Percentiles rank a stretch among this genome's conserved stretches.
Conservation (phyloP, 2,888 invertebrate species). For the Heliconius cydno region DNA sequence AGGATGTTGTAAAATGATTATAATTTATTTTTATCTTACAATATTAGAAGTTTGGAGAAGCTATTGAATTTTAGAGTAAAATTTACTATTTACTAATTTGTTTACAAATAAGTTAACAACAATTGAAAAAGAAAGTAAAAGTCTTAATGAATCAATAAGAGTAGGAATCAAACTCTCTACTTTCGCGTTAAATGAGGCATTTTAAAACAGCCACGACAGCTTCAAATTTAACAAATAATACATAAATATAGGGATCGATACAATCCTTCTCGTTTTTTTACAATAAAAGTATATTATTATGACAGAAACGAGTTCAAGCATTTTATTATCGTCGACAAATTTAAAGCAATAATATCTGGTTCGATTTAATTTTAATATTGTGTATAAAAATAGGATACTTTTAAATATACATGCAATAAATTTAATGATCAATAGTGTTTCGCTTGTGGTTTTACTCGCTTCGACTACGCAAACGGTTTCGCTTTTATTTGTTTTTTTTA, state of each 20-base stretch:
- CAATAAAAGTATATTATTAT: not conserved
- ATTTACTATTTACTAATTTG: too few species aligned
- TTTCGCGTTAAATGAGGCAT: too few species aligned
- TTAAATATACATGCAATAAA: not conserved
- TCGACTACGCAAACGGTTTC: too few species aligned
- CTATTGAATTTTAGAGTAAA: too few species aligned
- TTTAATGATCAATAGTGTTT: not conserved
- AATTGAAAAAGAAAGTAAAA: too few species aligned
- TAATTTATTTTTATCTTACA: too few species aligned
- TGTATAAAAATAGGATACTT: not conserved
- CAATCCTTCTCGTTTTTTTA: conserved; percentile 6
- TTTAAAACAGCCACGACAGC: not conserved
- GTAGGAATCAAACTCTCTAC: not conserved
- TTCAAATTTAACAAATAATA: not conserved
- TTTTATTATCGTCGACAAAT: not conserved
- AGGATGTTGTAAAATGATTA: too few species aligned
- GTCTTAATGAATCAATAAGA: too few species aligned
- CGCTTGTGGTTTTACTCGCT: not conserved
- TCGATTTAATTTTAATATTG: not conserved
- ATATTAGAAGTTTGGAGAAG: too few species aligned
- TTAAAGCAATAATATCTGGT: not conserved
- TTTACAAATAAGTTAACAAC: too few species aligned
- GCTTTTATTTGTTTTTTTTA: too few species aligned
- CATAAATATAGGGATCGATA: not conserved
- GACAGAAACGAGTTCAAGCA: not conserved